Evolutionary conservation across 2,888 invertebrate genomes (phyloP), one percentile per base, ranked within the genome.

Genomic region (Andrena camellia): DNA sequence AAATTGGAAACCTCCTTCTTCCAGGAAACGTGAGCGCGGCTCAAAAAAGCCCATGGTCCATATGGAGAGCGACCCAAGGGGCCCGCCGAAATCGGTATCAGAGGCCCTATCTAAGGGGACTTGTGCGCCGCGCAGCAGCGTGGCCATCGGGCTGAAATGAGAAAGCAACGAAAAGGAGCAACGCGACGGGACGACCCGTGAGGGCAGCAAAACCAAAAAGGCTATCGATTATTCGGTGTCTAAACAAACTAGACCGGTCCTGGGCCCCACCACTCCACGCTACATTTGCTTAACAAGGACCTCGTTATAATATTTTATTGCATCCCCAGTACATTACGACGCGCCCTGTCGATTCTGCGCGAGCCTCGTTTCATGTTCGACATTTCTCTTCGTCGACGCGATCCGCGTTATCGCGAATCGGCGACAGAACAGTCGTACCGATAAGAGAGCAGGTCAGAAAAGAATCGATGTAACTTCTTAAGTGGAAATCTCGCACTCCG

Each of bases 221-320:
- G 89, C 92, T 91, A 92, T 91, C 93, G 93, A 93, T 93, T 93
- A 93, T 94, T 93, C 92, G 93, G 91, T 92, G 92, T 93, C 93
- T 93, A 93, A 93, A 92, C 93, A 94, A 94, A 93, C 93, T 92
- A 92, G 90, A 91, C 86, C 89, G 86, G 89, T 78, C 82, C 84
- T 75, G 77, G 29, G 50, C 48, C 72, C 42, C 66, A 64, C 54
- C 77, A 69, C 75, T 84, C 85, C 86, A 81, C 84, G 86, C 89
- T 90, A 87, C 87, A 85, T 87, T 85, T 87, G 88, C 90, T 92
- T 93, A 93, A 93, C 93, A 93, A 94, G 93, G 91, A 92, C 91
- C 93, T 94, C 93, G 94, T 94, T 94, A 94, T 90, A 90, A 93
- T 93, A 92, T 92, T 94, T 93, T 93, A 93, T 92, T 91, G 90